Evolutionary conservation across 2,113 vertebrate species (phyloP).

Genomic region (Trinectes maculatus): DNA sequence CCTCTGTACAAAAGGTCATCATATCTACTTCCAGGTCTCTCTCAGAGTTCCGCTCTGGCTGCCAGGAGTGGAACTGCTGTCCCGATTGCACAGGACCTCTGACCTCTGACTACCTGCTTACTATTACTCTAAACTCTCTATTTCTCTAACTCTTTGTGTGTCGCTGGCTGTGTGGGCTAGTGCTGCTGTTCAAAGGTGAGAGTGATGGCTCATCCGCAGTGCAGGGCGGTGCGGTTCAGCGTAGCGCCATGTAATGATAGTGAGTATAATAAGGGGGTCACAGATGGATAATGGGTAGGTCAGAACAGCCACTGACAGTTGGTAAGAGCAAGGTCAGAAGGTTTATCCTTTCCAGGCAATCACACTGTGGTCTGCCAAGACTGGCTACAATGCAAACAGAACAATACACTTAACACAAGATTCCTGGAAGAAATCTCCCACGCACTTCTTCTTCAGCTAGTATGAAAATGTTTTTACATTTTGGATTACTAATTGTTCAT

Average conservation of each 20-base stretch:
- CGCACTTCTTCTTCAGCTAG: not conserved
- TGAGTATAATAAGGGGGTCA: slow-evolving; percentile 65
- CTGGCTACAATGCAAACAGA: slow-evolving; percentile 22
- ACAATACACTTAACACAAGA: slow-evolving; percentile 25
- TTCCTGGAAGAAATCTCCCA: slow-evolving; percentile 25
- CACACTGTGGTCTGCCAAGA: slow-evolving; percentile 35
- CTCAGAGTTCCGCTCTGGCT: slow-evolving; percentile 68
- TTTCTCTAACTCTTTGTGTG: slow-evolving; percentile 33
- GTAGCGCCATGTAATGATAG: slow-evolving; percentile 53
- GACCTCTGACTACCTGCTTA: slow-evolving; percentile 71
- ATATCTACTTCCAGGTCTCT: slow-evolving; percentile 80
- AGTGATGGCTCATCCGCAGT: slow-evolving; percentile 52
- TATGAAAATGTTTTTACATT: slow-evolving; percentile 8
- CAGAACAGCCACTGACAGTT: slow-evolving; percentile 58
- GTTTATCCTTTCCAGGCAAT: slow-evolving; percentile 65
- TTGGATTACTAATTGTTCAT: slow-evolving; percentile 20
- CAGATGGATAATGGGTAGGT: slow-evolving; percentile 66
- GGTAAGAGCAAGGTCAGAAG: slow-evolving; percentile 69
- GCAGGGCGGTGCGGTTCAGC: slow-evolving; percentile 36
- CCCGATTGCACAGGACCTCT: slow-evolving; percentile 71
- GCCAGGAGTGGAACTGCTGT: slow-evolving; percentile 75
- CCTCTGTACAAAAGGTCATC: slow-evolving; percentile 77
- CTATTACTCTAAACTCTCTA: slow-evolving; percentile 60
- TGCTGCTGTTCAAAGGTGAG: slow-evolving; percentile 42
- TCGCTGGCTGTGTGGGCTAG: slow-evolving; percentile 42